Evolutionary conservation across 1,140 invertebrate genomes (phyloP).

Genomic region (Drosophila nannoptera): DNA sequence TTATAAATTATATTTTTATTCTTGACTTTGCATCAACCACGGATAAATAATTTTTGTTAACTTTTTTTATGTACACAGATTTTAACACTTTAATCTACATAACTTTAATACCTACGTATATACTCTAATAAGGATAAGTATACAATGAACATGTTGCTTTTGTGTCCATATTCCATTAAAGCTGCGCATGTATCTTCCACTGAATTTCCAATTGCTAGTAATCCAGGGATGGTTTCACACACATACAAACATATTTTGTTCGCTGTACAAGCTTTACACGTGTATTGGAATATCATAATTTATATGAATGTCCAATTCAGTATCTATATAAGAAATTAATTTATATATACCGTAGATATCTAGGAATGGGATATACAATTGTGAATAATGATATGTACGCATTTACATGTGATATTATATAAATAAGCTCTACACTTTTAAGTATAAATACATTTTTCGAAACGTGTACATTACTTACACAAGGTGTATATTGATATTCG

Average conservation of each 20-base stretch:
- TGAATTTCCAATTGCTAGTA: conserved; percentile 38
- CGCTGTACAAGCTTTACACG: neutral
- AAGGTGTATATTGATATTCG: too few relatives aligned
- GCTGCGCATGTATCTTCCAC: conserved; percentile 50
- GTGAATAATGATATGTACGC: too few relatives aligned
- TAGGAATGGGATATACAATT: neutral
- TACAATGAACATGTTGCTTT: conserved; percentile 17
- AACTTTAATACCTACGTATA: neutral
- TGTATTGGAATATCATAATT: neutral
- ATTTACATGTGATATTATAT: neutral
- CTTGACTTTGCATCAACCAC: neutral
- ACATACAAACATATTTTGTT: conserved; percentile 20
- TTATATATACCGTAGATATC: conserved; percentile 12
- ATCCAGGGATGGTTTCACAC: conserved; percentile 3
- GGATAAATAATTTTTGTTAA: too few relatives aligned
- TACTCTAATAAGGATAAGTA: neutral
- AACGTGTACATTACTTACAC: too few relatives aligned
- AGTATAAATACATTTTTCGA: too few relatives aligned
- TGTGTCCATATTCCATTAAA: conserved; percentile 43
- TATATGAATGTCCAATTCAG: conserved; percentile 4
- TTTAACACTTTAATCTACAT: too few relatives aligned
- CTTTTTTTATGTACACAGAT: too few relatives aligned
- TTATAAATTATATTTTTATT: conserved; percentile 5
- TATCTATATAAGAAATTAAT: neutral
- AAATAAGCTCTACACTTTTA: too few relatives aligned